These are phyloP conservation scores for Actinia tenebrosa DNA, from an alignment of 64 coral and sea anemone genomes.

Conservation along the genomic window DNA sequence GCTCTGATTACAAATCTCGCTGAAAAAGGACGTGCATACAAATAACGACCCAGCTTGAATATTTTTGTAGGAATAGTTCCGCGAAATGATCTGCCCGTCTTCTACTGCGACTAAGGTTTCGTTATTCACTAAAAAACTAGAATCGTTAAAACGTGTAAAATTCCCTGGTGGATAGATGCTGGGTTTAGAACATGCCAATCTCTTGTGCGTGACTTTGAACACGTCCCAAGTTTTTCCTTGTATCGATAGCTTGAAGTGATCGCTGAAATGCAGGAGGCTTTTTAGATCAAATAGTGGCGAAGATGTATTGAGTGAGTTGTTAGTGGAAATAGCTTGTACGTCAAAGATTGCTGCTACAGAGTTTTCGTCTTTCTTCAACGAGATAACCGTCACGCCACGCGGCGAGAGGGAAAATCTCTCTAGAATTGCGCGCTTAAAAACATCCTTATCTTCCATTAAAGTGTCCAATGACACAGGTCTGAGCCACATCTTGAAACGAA, in stretches of 20 bases:
- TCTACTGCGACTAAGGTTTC: not conserved
- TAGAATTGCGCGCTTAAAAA: not conserved
- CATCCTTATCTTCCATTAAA: not conserved
- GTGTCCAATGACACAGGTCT: not conserved
- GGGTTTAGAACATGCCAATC: constrained; percentile 52
- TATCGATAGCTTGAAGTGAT: constrained; percentile 58
- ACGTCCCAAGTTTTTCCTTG: constrained; percentile 41
- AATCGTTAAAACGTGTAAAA: constrained; percentile 28
- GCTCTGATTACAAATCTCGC: constrained; percentile 16
- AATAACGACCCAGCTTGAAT: constrained; percentile 8
- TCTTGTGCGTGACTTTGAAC: constrained; percentile 55
- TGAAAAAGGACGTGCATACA: constrained; percentile 58
- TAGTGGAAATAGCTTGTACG: constrained; percentile 14
- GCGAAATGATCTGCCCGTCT: constrained; percentile 22
- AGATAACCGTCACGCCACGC: constrained; percentile 13
- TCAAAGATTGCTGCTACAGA: constrained; percentile 36
- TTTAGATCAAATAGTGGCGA: not conserved
- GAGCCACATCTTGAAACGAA: constrained; percentile 45
- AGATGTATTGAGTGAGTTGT: not conserved
- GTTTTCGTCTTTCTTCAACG: constrained; percentile 31
- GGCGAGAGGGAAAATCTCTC: not conserved
- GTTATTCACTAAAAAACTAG: constrained; percentile 14
- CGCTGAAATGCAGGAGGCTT: constrained; percentile 27
- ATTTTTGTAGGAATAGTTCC: constrained; percentile 32
- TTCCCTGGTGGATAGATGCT: constrained; percentile 50